These are phyloP conservation scores for Grammomys surdaster DNA, from an alignment of 2,113 vertebrate genomes.

Conservation along the genomic window DNA sequence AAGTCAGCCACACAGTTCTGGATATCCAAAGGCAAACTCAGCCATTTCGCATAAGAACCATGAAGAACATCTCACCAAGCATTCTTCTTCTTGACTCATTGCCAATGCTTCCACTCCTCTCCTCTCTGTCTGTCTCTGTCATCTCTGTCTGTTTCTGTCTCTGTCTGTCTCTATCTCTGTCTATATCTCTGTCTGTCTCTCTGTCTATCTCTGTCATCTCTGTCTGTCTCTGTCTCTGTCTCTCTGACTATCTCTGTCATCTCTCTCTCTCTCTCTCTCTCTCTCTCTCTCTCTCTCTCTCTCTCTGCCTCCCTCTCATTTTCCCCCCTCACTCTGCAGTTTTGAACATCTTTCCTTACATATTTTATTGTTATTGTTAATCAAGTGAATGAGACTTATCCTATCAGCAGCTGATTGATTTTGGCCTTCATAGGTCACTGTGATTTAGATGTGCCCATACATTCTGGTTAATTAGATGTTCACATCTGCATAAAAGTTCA, in stretches of 20 bases:
- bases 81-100: background rate
- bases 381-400: conserved; percentile 29
- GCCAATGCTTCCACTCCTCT: background rate
- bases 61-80: background rate
- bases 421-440: background rate
- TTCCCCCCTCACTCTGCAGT: background rate
- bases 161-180: background rate
- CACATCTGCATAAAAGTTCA: background rate
- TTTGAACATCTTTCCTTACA: background rate
- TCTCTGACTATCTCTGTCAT: background rate
- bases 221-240: background rate
- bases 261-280: background rate
- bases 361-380: conserved; percentile 13
- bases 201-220: background rate
- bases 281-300: background rate
- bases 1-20: conserved; percentile 50
- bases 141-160: background rate
- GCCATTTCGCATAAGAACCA: background rate
- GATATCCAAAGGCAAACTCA: conserved; percentile 22
- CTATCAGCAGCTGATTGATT: background rate
- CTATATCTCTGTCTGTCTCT: background rate
- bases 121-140: too few species aligned
- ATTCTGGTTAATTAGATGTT: background rate
- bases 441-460: background rate
- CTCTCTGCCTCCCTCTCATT: background rate